Evolutionary conservation across 2,113 vertebrate genomes (phyloP), one percentile per base, ranked within the genome.

Genomic region (Lichenostomus cassidix): DNA sequence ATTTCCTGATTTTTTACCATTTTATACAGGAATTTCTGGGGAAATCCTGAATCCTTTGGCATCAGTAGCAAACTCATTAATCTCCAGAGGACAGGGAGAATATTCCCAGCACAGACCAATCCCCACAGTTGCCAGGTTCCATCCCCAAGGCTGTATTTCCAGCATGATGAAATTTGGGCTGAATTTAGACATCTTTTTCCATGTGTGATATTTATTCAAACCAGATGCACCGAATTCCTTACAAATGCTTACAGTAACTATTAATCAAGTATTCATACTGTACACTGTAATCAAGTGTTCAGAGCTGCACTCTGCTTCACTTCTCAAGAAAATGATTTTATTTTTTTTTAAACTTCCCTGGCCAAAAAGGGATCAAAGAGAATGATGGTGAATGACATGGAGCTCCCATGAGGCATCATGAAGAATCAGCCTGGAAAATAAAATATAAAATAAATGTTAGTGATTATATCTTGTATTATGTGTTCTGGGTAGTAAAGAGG

Each of bases 211-310:
- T 86, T 94, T 70, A 94, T 88, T 86, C 55, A 83, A 94, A 90
- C 76, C 88, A 95, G 88, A 94, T 76, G 91, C 80, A 68, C 47
- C 47, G 20, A 83, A 83, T 89, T 92, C 90, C 82, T 90, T 41
- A 47, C 1, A 33, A 95, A 83, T 86, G 68, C 92, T 95, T 86
- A 52, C 90, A 92, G 55, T 60, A 78, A 90, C 82, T 93, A 63
- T 89, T 83, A 64, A 96, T 80, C 82, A 58, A 77, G 7, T 56
- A 49, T 90, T 90, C 39, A 8, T 10, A 19, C 15, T 80, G 50
- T 77, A 39, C 87, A 33, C 60, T 94, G 64, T 17, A 96, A 95
- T 90, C 18, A 10, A 76, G 47, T 13, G 83, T 42, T 91, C 83
- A 55, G 83, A 76, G 74, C 83, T 67, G 53, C 47, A 82, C 58